phyloP scores from a whole-genome alignment of 2,797 vertebrate species.

The Synanceia verrucosa region DNA sequence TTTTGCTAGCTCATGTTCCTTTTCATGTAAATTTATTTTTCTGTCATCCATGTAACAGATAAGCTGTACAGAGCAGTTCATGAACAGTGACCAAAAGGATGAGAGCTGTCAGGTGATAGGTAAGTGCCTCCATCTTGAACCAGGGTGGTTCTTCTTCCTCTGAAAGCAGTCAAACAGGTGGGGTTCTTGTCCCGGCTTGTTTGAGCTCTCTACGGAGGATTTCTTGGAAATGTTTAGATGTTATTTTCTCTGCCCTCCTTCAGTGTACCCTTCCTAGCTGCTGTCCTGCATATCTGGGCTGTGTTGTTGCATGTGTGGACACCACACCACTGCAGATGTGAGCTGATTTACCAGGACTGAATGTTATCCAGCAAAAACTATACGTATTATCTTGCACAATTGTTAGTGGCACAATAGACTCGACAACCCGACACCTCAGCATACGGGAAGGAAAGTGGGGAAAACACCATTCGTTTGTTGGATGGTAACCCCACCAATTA shows the following conservation, averaged over 20 bases:
- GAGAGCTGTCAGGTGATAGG: background rate
- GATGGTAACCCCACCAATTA: background rate
- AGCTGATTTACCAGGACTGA: background rate
- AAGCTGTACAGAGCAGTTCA: background rate
- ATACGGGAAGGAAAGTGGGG: background rate
- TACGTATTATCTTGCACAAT: background rate
- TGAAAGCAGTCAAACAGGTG: background rate
- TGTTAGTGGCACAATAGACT: rapidly evolving
- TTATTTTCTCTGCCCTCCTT: background rate
- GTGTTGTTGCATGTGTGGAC: slow-evolving; percentile 25
- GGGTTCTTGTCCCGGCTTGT: background rate
- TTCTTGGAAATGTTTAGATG: background rate
- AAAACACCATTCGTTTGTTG: background rate
- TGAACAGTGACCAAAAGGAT: background rate
- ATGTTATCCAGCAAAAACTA: background rate
- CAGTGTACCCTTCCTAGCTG: background rate
- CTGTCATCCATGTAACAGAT: background rate
- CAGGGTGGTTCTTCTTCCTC: background rate
- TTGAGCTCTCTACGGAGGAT: too few species aligned
- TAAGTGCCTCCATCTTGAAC: background rate
- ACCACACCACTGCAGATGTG: background rate
- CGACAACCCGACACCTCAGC: background rate
- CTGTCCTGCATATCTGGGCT: slow-evolving; percentile 29
- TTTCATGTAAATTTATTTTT: background rate
- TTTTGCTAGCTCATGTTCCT: background rate